Evolutionary conservation across 2,888 invertebrate genomes (phyloP).

Genomic region (Cataglyphis cursor): DNA sequence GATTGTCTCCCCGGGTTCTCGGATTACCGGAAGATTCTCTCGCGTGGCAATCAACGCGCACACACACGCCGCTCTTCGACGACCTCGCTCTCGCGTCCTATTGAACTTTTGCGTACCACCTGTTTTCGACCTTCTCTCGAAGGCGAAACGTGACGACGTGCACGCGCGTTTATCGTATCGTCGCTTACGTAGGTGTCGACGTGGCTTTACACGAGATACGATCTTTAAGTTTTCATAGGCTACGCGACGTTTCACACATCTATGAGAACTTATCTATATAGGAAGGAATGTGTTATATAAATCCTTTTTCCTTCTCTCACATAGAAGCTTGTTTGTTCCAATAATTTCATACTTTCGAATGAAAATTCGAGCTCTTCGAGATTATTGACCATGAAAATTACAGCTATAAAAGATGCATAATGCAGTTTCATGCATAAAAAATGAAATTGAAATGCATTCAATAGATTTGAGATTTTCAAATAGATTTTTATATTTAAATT

Average conservation of each 20-base stretch:
- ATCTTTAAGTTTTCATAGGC: constrained; percentile 50
- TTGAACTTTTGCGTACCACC: constrained; percentile 44
- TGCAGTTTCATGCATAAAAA: not conserved
- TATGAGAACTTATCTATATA: constrained; percentile 27
- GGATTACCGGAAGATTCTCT: constrained; percentile 42
- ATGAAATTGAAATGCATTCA: not conserved
- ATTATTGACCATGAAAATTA: constrained; percentile 27
- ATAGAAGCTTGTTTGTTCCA: not conserved
- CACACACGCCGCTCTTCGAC: constrained; percentile 6
- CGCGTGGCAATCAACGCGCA: constrained; percentile 35
- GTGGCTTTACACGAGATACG: constrained; percentile 22
- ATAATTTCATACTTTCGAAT: constrained; percentile 16
- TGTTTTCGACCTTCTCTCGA: constrained; percentile 37
- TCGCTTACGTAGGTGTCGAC: constrained; percentile 12
- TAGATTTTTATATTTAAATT: not conserved
- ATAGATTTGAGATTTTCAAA: not conserved
- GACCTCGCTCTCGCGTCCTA: constrained; percentile 31
- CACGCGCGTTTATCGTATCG: constrained; percentile 22
- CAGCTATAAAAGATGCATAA: not conserved
- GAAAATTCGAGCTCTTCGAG: not conserved
- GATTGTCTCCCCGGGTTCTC: constrained; percentile 6
- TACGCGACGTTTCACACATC: constrained; percentile 37
- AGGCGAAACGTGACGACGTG: constrained; percentile 8
- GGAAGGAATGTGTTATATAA: constrained; percentile 2
- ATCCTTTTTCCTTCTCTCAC: not conserved